phyloP scores from a whole-genome alignment of 1,140 invertebrate species.

The Protaetia brevitarsis region DNA sequence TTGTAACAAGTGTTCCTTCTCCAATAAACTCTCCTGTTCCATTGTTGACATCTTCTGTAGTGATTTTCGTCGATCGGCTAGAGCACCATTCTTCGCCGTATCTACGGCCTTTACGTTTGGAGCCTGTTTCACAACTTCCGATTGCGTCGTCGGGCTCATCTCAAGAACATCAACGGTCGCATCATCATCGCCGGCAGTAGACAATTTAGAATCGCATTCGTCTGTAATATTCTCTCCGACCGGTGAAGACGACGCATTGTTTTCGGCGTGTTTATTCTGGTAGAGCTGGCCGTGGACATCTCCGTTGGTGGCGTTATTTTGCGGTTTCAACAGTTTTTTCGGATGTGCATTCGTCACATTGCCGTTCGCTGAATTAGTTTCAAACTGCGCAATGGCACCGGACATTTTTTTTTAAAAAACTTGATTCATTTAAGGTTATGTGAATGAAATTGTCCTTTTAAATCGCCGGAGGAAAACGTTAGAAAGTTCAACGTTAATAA shows the following conservation, averaged over 20 bases:
- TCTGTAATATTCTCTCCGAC: slow-evolving; percentile 27
- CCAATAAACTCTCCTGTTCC: slow-evolving; percentile 64
- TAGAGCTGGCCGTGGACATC: not conserved
- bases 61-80: slow-evolving; percentile 34
- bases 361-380: not conserved
- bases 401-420: not conserved
- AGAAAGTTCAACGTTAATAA: no score
- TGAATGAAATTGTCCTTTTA: not conserved
- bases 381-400: not conserved
- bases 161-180: slow-evolving; percentile 4
- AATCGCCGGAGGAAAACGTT: no score
- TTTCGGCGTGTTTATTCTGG: not conserved
- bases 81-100: not conserved
- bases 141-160: not conserved
- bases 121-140: not conserved
- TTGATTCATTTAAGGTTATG: not conserved
- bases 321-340: not conserved
- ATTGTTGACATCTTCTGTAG: slow-evolving; percentile 56
- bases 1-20: slow-evolving; percentile 54
- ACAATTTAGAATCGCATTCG: slow-evolving; percentile 26
- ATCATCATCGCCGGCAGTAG: not conserved
- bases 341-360: not conserved
- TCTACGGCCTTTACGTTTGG: not conserved
- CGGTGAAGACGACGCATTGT: not conserved
- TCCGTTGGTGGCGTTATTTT: not conserved